Base-by-base conservation (phyloP, 2,888 invertebrate species). In the Tolmerus cingulatus region DNA sequence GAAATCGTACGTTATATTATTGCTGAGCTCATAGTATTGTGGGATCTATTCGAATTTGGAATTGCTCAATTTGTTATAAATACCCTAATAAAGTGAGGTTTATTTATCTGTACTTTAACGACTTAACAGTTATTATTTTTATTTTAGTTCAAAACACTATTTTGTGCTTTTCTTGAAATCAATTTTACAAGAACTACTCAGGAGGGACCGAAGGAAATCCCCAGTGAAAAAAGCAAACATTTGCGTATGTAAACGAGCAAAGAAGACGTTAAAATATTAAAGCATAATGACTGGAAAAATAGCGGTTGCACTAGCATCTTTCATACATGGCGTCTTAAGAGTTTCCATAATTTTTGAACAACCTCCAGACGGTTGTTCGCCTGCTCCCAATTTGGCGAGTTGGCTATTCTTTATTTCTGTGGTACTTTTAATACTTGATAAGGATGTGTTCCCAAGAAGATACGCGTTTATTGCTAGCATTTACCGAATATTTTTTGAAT, bases 401-500 rank as follows among this genome's bases (percentile, higher is more conserved):
- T 77, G 87, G 66, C 43, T 89, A 7, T 87, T 88, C 82, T 57
- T 88, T 19, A 43, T 76, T 2, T 86, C 88, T 1, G 86, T 86
- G 9, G 8, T 87, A 12, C 43, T 88, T 78, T 23, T 89, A 16
- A 43, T 88, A 27, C 46, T 55, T 5, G 88, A 88, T 51, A 78
- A 37, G 23, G 81, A 86, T 9, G 46, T 88, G 16, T 88, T 82
- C 66, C 89, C 89, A 2, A 30, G 82, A 30, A 46, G 82, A 30
- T 88, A 87, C 46, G 74, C 19, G 16, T 84, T 81, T 16, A 87
- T 88, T 9, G 81, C 88, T 23, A 23, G 66, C 5, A n/a, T n/a
- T n/a, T 86, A 79, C 12, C 88, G 86, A 27, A n/a, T 79, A 9
- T 88, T 88, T 40, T 85, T 76, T 12, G 89, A 89, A 88, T 55